Evolutionary conservation across 2,888 invertebrate genomes (phyloP).

Genomic region (Actias luna): DNA sequence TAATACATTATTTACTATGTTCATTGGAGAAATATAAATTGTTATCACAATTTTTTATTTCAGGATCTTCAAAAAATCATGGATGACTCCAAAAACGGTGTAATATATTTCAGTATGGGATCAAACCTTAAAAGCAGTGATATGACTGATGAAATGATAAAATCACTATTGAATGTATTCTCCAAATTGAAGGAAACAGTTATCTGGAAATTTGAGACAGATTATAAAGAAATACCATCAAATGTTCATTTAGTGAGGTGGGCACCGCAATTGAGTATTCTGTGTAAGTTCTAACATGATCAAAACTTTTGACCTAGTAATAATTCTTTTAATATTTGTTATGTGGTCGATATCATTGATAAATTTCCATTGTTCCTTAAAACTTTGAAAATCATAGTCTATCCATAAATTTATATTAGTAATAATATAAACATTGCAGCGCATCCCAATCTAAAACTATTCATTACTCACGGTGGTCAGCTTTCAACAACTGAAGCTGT

Average conservation of each 20-base stretch:
- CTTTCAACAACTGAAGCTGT: conserved; percentile 62
- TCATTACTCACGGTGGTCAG: conserved; percentile 66
- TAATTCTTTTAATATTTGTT: neutral
- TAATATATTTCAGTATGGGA: conserved; percentile 60
- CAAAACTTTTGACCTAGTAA: no score
- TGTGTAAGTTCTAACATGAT: conserved; percentile 33
- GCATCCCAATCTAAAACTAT: conserved; percentile 55
- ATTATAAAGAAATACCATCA: conserved; percentile 42
- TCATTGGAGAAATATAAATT: no score
- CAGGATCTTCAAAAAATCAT: conserved; percentile 60
- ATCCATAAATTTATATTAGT: neutral
- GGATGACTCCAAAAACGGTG: conserved; percentile 48
- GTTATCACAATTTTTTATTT: conserved; percentile 21
- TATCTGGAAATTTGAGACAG: conserved; percentile 64
- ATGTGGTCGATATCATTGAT: neutral
- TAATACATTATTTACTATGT: no score
- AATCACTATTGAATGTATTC: conserved; percentile 49
- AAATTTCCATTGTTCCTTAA: neutral
- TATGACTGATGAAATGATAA: conserved; percentile 48
- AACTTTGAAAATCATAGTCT: neutral
- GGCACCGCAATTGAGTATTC: conserved; percentile 61
- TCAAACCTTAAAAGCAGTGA: conserved; percentile 45
- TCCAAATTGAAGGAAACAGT: conserved; percentile 54
- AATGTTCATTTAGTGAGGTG: conserved; percentile 61
- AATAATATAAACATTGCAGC: conserved; percentile 35